These are phyloP conservation scores for Eulemur rufifrons DNA, from an alignment of 2,113 vertebrate species.

Conservation along the genomic window DNA sequence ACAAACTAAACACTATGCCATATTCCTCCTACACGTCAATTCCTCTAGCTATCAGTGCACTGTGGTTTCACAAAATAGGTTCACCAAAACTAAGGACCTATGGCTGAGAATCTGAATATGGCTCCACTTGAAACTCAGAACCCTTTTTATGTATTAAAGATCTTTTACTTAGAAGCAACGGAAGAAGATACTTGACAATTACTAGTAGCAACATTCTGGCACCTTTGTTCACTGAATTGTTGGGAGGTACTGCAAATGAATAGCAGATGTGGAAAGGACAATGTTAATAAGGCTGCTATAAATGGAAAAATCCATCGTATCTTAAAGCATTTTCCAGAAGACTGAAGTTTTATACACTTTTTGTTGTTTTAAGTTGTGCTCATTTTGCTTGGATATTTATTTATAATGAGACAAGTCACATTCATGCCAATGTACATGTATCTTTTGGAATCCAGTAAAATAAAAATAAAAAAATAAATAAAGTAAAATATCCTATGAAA, in stretches of 20 bases:
- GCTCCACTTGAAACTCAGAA: background rate
- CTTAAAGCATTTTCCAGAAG: constrained; percentile 54
- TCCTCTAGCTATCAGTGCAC: background rate
- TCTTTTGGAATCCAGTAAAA: constrained; percentile 44
- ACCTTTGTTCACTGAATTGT: constrained; percentile 31
- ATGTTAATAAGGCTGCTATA: constrained; percentile 43
- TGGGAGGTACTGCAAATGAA: constrained; percentile 45
- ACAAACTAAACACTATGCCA: background rate
- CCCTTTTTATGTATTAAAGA: background rate
- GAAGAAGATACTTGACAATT: constrained; percentile 46
- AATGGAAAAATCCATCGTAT: constrained; percentile 52
- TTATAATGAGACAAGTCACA: constrained; percentile 30
- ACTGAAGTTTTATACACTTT: constrained; percentile 49
- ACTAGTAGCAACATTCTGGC: constrained; percentile 46
- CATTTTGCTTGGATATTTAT: constrained; percentile 55
- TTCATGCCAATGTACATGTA: background rate
- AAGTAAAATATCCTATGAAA: background rate
- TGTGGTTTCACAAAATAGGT: background rate
- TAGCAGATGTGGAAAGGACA: constrained; percentile 50
- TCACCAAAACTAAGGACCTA: background rate
- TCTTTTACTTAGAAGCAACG: constrained; percentile 18
- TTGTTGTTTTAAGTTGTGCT: constrained; percentile 62
- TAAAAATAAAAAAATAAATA: background rate
- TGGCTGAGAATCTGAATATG: background rate
- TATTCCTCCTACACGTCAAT: background rate